A percentile compares a stretch with the other conserved stretches of the same genome.
These are phyloP conservation scores for Ectropis grisescens DNA, from an alignment of 1,140 invertebrate species.

Conservation along the genomic window DNA sequence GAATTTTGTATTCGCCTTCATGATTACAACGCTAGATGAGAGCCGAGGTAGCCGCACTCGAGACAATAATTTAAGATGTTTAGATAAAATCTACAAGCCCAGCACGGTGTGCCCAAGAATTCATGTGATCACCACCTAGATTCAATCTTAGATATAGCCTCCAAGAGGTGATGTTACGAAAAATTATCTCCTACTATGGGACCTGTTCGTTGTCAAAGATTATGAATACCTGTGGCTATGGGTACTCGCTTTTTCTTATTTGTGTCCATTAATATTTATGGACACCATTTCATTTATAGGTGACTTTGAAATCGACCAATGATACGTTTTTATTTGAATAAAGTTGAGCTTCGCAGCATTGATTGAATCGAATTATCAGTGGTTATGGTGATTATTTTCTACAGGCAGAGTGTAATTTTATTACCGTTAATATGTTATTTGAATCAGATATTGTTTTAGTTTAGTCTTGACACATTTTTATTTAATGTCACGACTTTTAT, in stretches of 20 bases:
- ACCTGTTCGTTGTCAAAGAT: conserved; percentile 33
- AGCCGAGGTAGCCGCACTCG: conserved; percentile 25
- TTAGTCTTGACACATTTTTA: no score
- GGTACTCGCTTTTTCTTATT: conserved; percentile 6
- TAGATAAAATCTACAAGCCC: conserved; percentile 56
- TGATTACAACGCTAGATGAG: conserved; percentile 43
- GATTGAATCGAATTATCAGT: no score
- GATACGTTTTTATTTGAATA: no score
- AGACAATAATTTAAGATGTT: conserved; percentile 61
- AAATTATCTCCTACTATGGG: conserved; percentile 37
- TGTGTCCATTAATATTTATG: conserved; percentile 23
- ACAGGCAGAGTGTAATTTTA: no score
- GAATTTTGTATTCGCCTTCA: conserved; percentile 19
- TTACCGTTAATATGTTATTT: no score
- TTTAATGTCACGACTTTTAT: no score
- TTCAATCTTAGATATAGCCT: conserved; percentile 48
- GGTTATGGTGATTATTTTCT: no score
- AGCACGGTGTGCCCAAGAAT: conserved; percentile 44
- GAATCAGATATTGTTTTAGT: no score
- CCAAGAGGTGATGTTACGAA: conserved; percentile 43
- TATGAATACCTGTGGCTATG: conserved; percentile 19
- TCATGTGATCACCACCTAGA: conserved; percentile 52
- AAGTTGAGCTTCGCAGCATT: no score
- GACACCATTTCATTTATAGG: conserved; percentile 7
- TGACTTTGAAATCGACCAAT: conserved; percentile 4